Conservation (phyloP, 1,140 invertebrate genomes). For the Acromyrmex charruanus region DNA sequence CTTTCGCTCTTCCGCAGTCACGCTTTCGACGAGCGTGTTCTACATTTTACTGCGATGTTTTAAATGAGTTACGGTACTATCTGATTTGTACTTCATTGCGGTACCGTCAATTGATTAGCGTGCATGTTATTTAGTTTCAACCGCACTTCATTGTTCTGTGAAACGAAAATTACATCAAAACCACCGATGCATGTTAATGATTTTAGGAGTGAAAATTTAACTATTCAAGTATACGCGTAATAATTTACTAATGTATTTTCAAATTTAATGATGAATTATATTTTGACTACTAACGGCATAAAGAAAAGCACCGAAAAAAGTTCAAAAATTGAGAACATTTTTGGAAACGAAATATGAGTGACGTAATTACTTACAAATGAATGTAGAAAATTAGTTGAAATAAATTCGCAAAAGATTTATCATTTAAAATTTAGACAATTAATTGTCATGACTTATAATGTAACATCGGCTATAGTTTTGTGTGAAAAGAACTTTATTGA, state of each 20-base stretch:
- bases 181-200: neutral
- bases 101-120: neutral
- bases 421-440: neutral
- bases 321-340: neutral
- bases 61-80: neutral
- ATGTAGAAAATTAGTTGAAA: neutral
- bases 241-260: neutral
- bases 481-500: too few relatives aligned
- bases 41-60: conserved; percentile 27
- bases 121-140: neutral
- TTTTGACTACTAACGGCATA: neutral
- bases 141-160: neutral
- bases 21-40: neutral
- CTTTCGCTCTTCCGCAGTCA: neutral
- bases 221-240: neutral
- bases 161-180: conserved; percentile 7
- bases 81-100: conserved; percentile 10
- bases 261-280: neutral
- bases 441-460: neutral
- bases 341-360: neutral
- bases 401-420: neutral
- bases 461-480: neutral
- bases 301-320: too few relatives aligned
- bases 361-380: neutral
- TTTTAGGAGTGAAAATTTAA: conserved; percentile 7